phyloP scores from a whole-genome alignment of 2,797 vertebrate species.

The Sandelia bainsii region DNA sequence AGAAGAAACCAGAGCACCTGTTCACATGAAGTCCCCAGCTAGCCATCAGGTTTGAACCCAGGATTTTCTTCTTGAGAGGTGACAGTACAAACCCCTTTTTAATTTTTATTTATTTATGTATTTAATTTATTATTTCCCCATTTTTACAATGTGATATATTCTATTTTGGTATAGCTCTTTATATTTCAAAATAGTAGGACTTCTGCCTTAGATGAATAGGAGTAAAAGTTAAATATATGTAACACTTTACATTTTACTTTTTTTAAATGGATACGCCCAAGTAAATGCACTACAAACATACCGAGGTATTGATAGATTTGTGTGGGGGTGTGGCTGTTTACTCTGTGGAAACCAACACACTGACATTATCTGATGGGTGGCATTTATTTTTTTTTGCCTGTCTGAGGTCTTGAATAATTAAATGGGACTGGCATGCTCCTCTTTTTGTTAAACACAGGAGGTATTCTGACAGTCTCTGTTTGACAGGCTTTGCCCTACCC shows the following conservation, averaged over 20 bases:
- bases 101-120: no score
- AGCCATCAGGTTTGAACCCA: no score
- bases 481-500: constrained; percentile 67
- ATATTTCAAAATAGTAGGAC: no score
- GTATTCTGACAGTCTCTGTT: constrained; percentile 68
- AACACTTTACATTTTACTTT: constrained; percentile 30
- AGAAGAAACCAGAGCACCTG: no score
- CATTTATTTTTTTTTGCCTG: constrained; percentile 64
- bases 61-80: no score
- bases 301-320: constrained; percentile 66
- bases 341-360: constrained; percentile 57
- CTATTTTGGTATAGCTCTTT: no score
- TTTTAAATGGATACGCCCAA: constrained; percentile 8
- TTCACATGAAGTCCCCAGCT: no score
- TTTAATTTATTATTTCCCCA: no score
- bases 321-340: constrained; percentile 74
- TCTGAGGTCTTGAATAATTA: constrained; percentile 81
- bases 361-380: constrained; percentile 74
- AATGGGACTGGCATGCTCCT: constrained; percentile 62
- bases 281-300: constrained; percentile 24
- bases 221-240: background rate
- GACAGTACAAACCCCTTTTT: no score
- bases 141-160: background rate
- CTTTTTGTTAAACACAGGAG: constrained; percentile 71
- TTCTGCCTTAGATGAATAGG: background rate